Evolutionary conservation across 2,888 invertebrate species (phyloP).

Genomic region (Zhengitettix transpicula): DNA sequence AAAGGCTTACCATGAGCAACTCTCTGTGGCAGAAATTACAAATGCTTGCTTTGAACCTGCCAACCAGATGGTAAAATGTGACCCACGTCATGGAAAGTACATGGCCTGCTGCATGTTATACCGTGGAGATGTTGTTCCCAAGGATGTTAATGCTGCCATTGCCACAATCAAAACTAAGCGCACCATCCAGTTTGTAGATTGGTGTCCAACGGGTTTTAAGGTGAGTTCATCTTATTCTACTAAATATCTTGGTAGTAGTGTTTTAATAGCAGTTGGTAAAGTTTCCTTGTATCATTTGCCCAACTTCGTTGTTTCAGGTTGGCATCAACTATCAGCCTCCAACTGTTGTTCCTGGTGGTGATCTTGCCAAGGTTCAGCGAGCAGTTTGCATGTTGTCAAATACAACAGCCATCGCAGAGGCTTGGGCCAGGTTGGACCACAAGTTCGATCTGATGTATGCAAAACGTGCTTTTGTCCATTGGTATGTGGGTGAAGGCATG

Average conservation of each 20-base stretch:
- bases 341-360: constrained; percentile 29
- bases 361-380: constrained; percentile 31
- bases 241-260: no score
- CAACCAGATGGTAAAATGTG: constrained; percentile 33
- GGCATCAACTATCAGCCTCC: constrained; percentile 42
- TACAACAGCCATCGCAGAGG: constrained; percentile 40
- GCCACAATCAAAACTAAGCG: constrained; percentile 37
- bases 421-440: constrained; percentile 38
- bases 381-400: constrained; percentile 41
- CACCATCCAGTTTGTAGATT: constrained; percentile 39
- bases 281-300: no score
- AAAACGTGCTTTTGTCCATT: constrained; percentile 38
- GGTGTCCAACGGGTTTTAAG: constrained; percentile 42
- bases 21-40: constrained; percentile 35
- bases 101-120: constrained; percentile 29
- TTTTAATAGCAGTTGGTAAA: no score
- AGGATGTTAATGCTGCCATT: constrained; percentile 35
- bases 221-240: constrained; percentile 13
- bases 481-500: constrained; percentile 35
- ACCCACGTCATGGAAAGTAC: constrained; percentile 26
- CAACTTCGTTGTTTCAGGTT: constrained; percentile 25
- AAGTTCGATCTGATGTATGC: constrained; percentile 41
- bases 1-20: constrained; percentile 34
- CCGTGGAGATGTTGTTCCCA: constrained; percentile 23
- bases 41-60: constrained; percentile 40